Evolutionary conservation across 1,140 invertebrate species (phyloP), one percentile per base, ranked within the genome.

Genomic region (Drosophila malerkotliana): DNA sequence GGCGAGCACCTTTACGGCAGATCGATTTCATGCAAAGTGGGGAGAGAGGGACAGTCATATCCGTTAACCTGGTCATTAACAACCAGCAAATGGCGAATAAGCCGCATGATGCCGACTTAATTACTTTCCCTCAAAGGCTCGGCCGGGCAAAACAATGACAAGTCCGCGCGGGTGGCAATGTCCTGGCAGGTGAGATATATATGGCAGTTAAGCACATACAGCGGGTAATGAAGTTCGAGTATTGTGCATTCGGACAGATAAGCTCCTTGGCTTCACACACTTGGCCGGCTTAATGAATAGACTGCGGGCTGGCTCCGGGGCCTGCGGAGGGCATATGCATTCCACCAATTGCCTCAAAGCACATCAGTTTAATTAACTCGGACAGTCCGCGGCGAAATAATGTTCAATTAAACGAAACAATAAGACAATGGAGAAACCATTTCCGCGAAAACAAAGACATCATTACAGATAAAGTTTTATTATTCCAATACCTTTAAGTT

Each of bases 1-100:
- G 49, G 59, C 72, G 51, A 71, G 34, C 52, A 41, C 30, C 8
- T 15, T 34, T 34, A 49, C 39, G 49, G 18, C 15, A 54, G 54
- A 56, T 81, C 44, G 54, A 80, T 77, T 63, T 68, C 45, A 12
- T 18, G 34, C 34, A n/a, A 7, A 28, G 39, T 18, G 34, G 37
- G 34, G 60, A n/a, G 18, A 47, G 8, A 9, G 63, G 14, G 62
- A 15, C 21, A 1, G 14, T n/a, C 49, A 15, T 49, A 49, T 45
- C 58, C 64, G 56, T 69, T 73, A 67, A 66, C 60, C 75, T 83
- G 64, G 49, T 64, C 67, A 84, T 84, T 80, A 79, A 63, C 44
- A 52, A 62, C 44, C 75, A 62, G 41, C 41, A 44, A 44, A 44
- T 44, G 66, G 76, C 45, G 60, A 37, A 54, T 49, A 57, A 63